Evolutionary conservation across 2,797 vertebrate species (phyloP).

Genomic region (Lerista edwardsae): DNA sequence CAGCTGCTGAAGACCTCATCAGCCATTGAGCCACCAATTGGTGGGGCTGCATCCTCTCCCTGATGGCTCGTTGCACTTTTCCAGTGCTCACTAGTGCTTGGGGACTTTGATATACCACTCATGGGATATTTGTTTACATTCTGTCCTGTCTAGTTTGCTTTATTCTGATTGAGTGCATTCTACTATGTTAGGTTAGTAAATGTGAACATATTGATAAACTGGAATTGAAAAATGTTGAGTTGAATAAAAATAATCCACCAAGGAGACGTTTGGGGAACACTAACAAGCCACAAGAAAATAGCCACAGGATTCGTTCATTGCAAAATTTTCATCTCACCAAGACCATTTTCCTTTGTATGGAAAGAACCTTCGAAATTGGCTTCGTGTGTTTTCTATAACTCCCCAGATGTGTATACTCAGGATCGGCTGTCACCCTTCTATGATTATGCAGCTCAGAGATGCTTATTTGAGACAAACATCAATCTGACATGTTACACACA

Average conservation of each 20-base stretch:
- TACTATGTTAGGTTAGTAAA: slow-evolving; percentile 21
- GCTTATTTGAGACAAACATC: slow-evolving; percentile 59
- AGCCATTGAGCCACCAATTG: too few relatives aligned
- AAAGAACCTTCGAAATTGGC: slow-evolving; percentile 29
- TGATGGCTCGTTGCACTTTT: too few relatives aligned
- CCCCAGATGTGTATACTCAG: slow-evolving; percentile 13
- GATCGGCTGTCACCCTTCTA: slow-evolving; percentile 26
- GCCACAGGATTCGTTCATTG: neutral
- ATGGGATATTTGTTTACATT: too few relatives aligned
- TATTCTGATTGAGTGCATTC: slow-evolving; percentile 19
- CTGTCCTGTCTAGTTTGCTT: neutral
- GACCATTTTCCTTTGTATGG: neutral
- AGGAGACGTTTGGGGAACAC: neutral
- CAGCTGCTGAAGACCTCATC: too few relatives aligned
- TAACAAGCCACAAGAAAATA: neutral
- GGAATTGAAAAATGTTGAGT: neutral
- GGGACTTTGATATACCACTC: too few relatives aligned
- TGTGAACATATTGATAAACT: slow-evolving; percentile 9
- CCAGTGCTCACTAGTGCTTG: too few relatives aligned
- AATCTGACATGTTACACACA: slow-evolving; percentile 53
- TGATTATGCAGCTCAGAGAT: slow-evolving; percentile 40
- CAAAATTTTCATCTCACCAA: neutral
- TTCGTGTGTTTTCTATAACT: slow-evolving; percentile 45
- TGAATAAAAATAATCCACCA: neutral
- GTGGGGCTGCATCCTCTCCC: too few relatives aligned